Evolutionary conservation across 2,797 vertebrate genomes (phyloP), one percentile per base, ranked within the genome.

Genomic region (Hydrocynus forskahlii): DNA sequence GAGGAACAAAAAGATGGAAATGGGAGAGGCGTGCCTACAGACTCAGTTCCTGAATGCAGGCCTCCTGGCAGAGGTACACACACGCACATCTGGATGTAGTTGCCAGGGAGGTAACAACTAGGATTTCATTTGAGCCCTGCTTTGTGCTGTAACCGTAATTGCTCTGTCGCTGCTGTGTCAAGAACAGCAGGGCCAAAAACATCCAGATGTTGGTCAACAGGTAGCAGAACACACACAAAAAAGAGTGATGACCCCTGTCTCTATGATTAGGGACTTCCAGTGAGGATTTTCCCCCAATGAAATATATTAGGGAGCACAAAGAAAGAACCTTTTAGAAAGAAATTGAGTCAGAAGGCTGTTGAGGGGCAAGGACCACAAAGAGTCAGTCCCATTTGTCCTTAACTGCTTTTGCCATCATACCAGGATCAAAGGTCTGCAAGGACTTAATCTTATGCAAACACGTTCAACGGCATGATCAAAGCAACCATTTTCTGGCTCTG

Each of bases 341-440:
- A 0, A 10, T 0, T 4, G 23, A 50, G 55, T 19, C 17, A 60
- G n/a, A 59, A 7, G 68, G 64, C 40, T 57, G 10, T 19, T 75
- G 81, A 19, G n/a, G 25, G 17, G 25, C 13, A 21, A 25, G 40
- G 16, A 48, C 52, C 19, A 54, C 19, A 60, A 70, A 64, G 21
- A 25, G 64, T 38, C 23, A 25, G 52, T 48, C 35, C 17, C 0
- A n/a, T 60, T 68, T 71, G 70, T 21, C 35, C 74, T 82, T 82
- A 43, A 50, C 63, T 10, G 17, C 59, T 40, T 70, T 79, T 40
- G 35, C 63, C 35, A 40, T 66, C 14, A 84, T 64, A 43, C 69
- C 38, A 71, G 63, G 84, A 86, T 82, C 73, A 87, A 86, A 83
- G 82, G 72, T 87, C 75, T 52, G 66, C 64, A 40, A 84, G 83